Evolutionary conservation across 2,888 invertebrate genomes (phyloP).

Genomic region (Polydrusus cervinus): DNA sequence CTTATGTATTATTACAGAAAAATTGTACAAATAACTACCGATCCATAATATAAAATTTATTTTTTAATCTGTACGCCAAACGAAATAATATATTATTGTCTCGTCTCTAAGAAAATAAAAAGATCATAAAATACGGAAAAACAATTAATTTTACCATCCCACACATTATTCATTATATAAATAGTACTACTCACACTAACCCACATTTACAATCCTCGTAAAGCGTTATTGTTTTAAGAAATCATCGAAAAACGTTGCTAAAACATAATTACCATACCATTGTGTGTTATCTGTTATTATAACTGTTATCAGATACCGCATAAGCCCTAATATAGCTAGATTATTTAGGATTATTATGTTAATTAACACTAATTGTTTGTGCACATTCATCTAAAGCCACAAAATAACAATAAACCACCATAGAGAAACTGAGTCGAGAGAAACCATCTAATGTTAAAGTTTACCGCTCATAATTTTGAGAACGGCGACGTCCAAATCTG

Average conservation of each 20-base stretch:
- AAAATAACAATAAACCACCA: too few species aligned
- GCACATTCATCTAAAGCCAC: too few species aligned
- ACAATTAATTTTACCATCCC: neutral
- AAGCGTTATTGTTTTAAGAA: neutral
- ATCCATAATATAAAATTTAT: neutral
- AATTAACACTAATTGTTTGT: too few species aligned
- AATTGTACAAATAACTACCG: neutral
- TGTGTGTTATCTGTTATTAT: too few species aligned
- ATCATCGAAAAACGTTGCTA: neutral
- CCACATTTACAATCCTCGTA: neutral
- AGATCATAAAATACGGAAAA: neutral
- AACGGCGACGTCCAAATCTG: too few species aligned
- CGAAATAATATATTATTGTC: neutral
- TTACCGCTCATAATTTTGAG: too few species aligned
- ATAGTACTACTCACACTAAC: slow-evolving; percentile 1
- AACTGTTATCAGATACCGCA: too few species aligned
- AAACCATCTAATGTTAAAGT: too few species aligned
- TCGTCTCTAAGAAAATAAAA: neutral
- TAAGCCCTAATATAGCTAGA: too few species aligned
- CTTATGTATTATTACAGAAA: too few species aligned
- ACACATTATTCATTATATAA: neutral
- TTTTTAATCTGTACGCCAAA: neutral
- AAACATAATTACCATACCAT: neutral
- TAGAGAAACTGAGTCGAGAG: too few species aligned
- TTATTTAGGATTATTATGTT: too few species aligned